Evolutionary conservation across 2,797 vertebrate genomes (phyloP).

Genomic region (Coendou prehensilis): DNA sequence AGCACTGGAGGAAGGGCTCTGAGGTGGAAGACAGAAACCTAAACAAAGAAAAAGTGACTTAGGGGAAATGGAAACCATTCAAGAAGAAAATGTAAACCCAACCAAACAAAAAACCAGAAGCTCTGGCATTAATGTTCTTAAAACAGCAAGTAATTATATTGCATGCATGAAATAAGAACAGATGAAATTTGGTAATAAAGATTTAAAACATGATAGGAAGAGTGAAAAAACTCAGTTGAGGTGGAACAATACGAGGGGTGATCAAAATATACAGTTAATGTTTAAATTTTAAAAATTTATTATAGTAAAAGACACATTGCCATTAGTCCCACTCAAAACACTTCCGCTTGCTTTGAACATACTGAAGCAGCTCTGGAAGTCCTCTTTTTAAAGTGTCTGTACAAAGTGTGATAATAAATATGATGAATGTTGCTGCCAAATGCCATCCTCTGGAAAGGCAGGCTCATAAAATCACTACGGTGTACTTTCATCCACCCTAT

Average conservation of each 20-base stretch:
- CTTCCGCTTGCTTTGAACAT: neutral
- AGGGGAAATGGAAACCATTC: constrained; percentile 39
- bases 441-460: neutral
- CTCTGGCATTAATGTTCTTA: constrained; percentile 43
- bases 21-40: neutral
- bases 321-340: neutral
- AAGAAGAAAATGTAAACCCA: constrained; percentile 44
- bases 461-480: neutral
- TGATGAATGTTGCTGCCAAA: neutral
- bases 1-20: neutral
- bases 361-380: neutral
- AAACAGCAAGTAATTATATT: constrained; percentile 51
- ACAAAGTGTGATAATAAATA: neutral
- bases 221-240: constrained; percentile 8
- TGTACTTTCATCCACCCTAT: neutral
- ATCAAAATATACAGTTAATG: neutral
- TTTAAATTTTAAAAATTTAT: neutral
- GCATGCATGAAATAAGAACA: neutral
- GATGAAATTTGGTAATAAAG: constrained; percentile 31
- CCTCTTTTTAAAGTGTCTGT: neutral
- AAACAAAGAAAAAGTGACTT: constrained; percentile 32
- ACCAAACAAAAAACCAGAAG: neutral
- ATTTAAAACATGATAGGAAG: constrained; percentile 36
- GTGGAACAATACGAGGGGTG: neutral
- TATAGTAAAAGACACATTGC: neutral